Conservation (phyloP, 2,113 vertebrate genomes). For the Pagrus major region DNA sequence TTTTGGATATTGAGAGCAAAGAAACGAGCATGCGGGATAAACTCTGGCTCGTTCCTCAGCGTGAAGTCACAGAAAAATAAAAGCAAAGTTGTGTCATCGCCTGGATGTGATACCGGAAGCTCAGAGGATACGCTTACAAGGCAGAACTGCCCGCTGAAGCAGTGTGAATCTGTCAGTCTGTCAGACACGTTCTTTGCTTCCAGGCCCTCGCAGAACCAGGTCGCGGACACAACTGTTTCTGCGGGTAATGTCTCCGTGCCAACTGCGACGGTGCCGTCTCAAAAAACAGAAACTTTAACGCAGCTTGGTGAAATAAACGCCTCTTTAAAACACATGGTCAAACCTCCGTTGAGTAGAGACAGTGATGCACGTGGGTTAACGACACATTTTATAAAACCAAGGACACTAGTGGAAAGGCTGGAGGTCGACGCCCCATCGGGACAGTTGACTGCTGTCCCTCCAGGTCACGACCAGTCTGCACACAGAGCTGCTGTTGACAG, state of each 20-base stretch:
- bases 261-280: not conserved
- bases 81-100: not conserved
- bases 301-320: not conserved
- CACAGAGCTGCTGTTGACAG: not conserved
- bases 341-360: not conserved
- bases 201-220: not conserved
- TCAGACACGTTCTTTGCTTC: not conserved
- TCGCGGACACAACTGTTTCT: not conserved
- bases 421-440: not conserved
- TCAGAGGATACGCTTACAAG: not conserved
- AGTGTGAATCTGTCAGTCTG: not conserved
- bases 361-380: not conserved
- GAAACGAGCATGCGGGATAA: not conserved
- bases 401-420: not conserved
- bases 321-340: not conserved
- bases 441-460: not conserved
- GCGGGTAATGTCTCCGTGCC: too few relatives aligned
- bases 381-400: not conserved
- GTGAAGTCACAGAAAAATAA: constrained; percentile 18
- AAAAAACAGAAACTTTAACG: not conserved
- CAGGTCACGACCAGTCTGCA: not conserved
- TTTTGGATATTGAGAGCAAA: constrained; percentile 34
- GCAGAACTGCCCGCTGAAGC: not conserved
- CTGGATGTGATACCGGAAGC: not conserved
- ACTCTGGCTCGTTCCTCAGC: not conserved